Percentiles rank a stretch among this genome's conserved stretches.
Conservation (phyloP, 2,888 invertebrate genomes). For the Synergus laeviventris region DNA sequence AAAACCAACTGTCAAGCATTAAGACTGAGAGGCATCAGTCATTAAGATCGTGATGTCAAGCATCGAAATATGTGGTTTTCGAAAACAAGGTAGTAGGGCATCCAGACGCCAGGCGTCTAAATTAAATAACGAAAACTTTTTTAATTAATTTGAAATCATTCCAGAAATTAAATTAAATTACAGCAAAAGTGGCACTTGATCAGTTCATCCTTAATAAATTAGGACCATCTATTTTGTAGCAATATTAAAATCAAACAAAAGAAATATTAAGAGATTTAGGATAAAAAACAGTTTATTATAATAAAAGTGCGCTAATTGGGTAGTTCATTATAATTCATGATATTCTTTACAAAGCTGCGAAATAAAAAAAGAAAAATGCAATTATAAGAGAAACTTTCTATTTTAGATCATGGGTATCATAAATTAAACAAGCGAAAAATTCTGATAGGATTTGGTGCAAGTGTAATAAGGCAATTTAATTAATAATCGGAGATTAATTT, state of each 20-base stretch:
- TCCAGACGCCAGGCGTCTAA: background rate
- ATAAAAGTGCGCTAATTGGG: no score
- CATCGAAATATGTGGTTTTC: constrained; percentile 10
- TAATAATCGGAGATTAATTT: constrained; percentile 58
- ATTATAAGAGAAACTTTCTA: background rate
- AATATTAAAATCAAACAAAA: no score
- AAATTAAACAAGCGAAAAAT: background rate
- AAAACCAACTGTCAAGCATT: constrained; percentile 8
- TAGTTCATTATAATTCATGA: no score
- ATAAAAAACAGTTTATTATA: no score
- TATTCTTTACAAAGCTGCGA: no score
- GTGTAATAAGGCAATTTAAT: constrained; percentile 31
- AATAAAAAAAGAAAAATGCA: background rate
- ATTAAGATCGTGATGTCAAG: background rate
- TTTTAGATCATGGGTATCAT: background rate
- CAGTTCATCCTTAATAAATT: background rate
- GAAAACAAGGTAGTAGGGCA: constrained; percentile 19
- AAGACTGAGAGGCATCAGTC: constrained; percentile 37
- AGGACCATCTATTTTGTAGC: no score
- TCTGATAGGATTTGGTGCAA: constrained; percentile 5
- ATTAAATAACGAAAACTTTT: constrained; percentile 19
- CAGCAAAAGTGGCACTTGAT: background rate
- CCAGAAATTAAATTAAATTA: background rate
- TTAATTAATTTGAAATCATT: constrained; percentile 11
- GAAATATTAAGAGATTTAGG: no score